phyloP scores from a whole-genome alignment of 2,797 vertebrate species.

The Harpagifer antarcticus region DNA sequence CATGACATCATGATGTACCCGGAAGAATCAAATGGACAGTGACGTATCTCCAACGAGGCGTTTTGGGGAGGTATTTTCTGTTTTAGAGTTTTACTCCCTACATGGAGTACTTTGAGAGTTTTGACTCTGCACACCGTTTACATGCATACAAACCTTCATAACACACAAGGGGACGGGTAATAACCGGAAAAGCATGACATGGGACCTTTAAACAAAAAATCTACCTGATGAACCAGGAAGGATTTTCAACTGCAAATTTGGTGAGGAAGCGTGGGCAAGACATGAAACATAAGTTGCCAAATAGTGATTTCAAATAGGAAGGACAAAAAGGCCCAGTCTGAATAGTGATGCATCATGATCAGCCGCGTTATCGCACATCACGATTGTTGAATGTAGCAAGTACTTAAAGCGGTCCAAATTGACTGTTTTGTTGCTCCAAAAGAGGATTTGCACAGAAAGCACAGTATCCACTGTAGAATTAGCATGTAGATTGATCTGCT shows the following conservation, averaged over 20 bases:
- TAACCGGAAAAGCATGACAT: too few relatives aligned
- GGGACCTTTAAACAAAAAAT: conserved; percentile 7
- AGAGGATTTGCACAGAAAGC: conserved; percentile 26
- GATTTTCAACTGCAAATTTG: not conserved
- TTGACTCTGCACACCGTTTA: too few relatives aligned
- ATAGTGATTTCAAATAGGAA: not conserved
- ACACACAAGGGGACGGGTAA: too few relatives aligned
- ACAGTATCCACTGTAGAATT: conserved; percentile 69
- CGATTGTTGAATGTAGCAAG: conserved; percentile 15
- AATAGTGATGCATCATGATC: conserved; percentile 9
- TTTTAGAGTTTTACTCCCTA: too few relatives aligned
- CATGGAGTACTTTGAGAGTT: too few relatives aligned
- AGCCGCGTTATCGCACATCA: conserved; percentile 7
- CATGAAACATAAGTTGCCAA: not conserved
- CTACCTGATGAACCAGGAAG: not conserved
- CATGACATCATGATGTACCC: too few relatives aligned
- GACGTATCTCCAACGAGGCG: too few relatives aligned
- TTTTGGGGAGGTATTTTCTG: too few relatives aligned
- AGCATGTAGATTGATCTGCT: conserved; percentile 67
- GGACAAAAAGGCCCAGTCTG: not conserved
- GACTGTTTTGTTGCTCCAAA: conserved; percentile 27
- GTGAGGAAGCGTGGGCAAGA: not conserved
- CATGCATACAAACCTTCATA: too few relatives aligned
- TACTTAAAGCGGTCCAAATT: conserved; percentile 22
- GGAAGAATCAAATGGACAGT: too few relatives aligned